These are phyloP conservation scores for Platypus cylindrus DNA, from an alignment of 2,888 invertebrate species.

Conservation along the genomic window DNA sequence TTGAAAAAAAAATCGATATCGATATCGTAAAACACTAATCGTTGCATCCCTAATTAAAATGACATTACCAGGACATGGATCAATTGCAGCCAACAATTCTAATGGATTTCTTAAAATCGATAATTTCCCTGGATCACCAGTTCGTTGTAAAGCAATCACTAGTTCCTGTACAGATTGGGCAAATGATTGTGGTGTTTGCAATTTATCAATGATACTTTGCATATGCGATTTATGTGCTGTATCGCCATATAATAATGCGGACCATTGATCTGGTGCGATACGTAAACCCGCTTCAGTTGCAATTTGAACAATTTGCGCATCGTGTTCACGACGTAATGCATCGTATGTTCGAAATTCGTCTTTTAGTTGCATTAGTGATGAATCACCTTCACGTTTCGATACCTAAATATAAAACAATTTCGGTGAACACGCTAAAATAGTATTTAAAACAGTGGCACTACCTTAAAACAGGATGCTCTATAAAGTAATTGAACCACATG, in stretches of 20 bases:
- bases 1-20: too few relatives aligned
- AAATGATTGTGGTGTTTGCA: constrained; percentile 89
- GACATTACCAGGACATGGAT: constrained; percentile 71
- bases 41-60: too few relatives aligned
- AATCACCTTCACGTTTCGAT: constrained; percentile 91
- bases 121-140: constrained; percentile 75
- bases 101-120: constrained; percentile 65
- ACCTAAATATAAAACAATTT: constrained; percentile 47
- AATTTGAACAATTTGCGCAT: constrained; percentile 96
- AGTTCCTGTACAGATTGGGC: constrained; percentile 83
- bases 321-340: constrained; percentile 84
- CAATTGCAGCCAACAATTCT: constrained; percentile 75
- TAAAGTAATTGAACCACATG: constrained; percentile 97
- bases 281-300: constrained; percentile 93
- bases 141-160: constrained; percentile 79
- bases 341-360: constrained; percentile 96
- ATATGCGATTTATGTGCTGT: constrained; percentile 92
- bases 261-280: constrained; percentile 98
- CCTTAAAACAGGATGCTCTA: constrained; percentile 96
- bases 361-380: constrained; percentile 94
- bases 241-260: constrained; percentile 90
- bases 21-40: too few relatives aligned
- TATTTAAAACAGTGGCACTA: constrained; percentile 28
- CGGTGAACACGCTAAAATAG: not conserved
- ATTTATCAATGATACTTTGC: constrained; percentile 85